These are phyloP conservation scores for Diploscapter pachys DNA, from an alignment of 1,140 invertebrate genomes.

Conservation along the genomic window DNA sequence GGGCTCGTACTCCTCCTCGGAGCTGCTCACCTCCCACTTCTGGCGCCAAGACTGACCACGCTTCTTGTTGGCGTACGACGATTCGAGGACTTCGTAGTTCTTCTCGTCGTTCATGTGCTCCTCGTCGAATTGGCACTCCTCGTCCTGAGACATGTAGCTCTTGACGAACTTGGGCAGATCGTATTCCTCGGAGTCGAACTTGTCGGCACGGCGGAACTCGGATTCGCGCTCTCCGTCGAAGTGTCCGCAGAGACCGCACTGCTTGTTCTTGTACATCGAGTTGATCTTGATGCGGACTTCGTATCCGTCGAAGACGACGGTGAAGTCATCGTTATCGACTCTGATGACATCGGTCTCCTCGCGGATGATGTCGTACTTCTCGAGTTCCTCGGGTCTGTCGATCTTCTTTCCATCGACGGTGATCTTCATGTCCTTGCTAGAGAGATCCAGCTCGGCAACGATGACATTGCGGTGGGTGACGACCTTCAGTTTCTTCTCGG, in stretches of 20 bases:
- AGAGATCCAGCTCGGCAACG: constrained; percentile 14
- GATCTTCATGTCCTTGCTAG: constrained; percentile 17
- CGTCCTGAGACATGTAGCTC: constrained; percentile 28
- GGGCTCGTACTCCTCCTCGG: constrained; percentile 21
- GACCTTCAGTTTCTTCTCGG: constrained; percentile 33
- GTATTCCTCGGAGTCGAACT: constrained; percentile 21
- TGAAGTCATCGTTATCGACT: constrained; percentile 23
- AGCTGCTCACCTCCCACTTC: background rate
- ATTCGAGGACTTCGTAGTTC: constrained; percentile 8
- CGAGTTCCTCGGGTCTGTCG: constrained; percentile 1
- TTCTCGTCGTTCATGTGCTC: constrained; percentile 2
- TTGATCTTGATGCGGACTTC: constrained; percentile 18
- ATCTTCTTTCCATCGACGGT: constrained; percentile 33
- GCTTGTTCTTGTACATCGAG: constrained; percentile 31
- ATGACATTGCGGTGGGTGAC: constrained; percentile 14
- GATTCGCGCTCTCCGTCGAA: constrained; percentile 31
- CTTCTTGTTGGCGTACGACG: too few species aligned
- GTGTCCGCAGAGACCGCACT: constrained; percentile 37
- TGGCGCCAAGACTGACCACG: too few species aligned
- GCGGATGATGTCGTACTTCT: constrained; percentile 17
- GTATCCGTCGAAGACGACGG: constrained; percentile 30
- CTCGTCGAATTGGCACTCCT: constrained; percentile 19
- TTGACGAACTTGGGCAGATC: constrained; percentile 23
- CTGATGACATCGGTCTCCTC: constrained; percentile 7
- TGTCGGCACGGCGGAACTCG: constrained; percentile 32